Evolutionary conservation across 2,113 vertebrate genomes (phyloP), one percentile per base, ranked within the genome.

Genomic region (Oryzias curvinotus): DNA sequence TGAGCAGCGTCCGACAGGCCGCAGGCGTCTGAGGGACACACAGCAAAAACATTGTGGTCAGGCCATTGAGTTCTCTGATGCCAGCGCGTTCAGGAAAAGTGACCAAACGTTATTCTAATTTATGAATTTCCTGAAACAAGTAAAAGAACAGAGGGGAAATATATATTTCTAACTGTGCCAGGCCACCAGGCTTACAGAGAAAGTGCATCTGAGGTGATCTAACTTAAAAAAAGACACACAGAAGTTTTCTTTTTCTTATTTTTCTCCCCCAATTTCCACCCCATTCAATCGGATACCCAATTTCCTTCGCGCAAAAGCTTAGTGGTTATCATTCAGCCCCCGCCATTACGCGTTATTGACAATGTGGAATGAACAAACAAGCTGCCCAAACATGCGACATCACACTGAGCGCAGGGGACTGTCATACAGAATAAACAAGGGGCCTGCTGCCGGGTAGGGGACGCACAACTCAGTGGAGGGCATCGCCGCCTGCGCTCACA

Each of bases 1-100:
- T 98, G 97, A 78, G 96, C 97, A 62, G 96, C 95, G 83, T 98
- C 96, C 80, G 96, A 98, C 88, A 98, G 94, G 93, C 96, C 96
- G 86, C 96, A 98, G 88, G 96, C 96, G 84, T 98, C 96, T 98
- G 91, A 21, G 52, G 54, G 60, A 71, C 42, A 82, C 74, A 84
- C 77, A 75, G 45, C 47, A 73, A 47, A 14, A 50, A 55, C 30
- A 76, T 21, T 55, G 70, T 57, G 81, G 76, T 88, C 70, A 88
- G 77, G 0, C 28, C 55, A 26, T n/a, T 49, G 14, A 69, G 10
- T 18, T 66, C 42, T 73, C 16, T 47, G 21, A 23, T 2, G 21
- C 21, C 21, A 57, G 14, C 21, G 23, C 46, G 42, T 17, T 59
- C 49, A 21, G 53, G 52, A 52, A 60, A 64, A 58, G 30, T 56